Base-by-base conservation (phyloP, 2,113 vertebrate species). In the Galeopterus variegatus region DNA sequence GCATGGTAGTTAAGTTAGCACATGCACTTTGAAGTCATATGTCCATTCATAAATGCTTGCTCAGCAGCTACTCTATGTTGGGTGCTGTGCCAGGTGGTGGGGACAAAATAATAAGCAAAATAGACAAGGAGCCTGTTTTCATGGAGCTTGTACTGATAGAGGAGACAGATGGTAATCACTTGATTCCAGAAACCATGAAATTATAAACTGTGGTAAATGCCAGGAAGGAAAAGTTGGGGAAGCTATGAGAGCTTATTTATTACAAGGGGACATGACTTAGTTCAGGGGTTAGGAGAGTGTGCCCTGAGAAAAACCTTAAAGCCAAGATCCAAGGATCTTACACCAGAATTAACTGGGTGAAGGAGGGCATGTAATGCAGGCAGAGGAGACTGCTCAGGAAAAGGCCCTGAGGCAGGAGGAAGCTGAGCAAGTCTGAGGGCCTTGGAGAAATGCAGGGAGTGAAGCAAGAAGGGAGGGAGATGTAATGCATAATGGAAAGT, bases 101-200 rank as follows among this genome's bases (percentile, higher is more conserved):
- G 56, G 56, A 90, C 76, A 92, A 90, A 76, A 62, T 56, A 83
- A 45, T 48, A 88, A 69, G 73, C 69, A 80, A 33, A 83, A 9
- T 28, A 70, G 58, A 73, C 13, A n/a, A 64, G 72, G 33, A 9
- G 8, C 24, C 58, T 75, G n/a, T 58, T 23, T 69, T 73, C 11
- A 5, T 4, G 80, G 24, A 85, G 72, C 33, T 52, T 26, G 24
- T 41, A 58, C 33, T n/a, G 8, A 50, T 33, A 9, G 83, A 91
- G 41, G 45, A 83, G 31, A 75, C 12, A 56, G 19, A 60, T 14
- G 60, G 10, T 24, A 36, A 73, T 48, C 6, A 41, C 15, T 60
- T 7, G 45, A 73, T 26, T 33, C n/a, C 52, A 80, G 1, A 18
- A 36, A 70, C 28, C 58, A 62, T n/a, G 31, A 24, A 79, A 54